A percentile compares a stretch with the other conserved stretches of the same genome.
These are phyloP conservation scores for Ceratina australensis DNA, from an alignment of 1,140 invertebrate genomes.

Conservation along the genomic window DNA sequence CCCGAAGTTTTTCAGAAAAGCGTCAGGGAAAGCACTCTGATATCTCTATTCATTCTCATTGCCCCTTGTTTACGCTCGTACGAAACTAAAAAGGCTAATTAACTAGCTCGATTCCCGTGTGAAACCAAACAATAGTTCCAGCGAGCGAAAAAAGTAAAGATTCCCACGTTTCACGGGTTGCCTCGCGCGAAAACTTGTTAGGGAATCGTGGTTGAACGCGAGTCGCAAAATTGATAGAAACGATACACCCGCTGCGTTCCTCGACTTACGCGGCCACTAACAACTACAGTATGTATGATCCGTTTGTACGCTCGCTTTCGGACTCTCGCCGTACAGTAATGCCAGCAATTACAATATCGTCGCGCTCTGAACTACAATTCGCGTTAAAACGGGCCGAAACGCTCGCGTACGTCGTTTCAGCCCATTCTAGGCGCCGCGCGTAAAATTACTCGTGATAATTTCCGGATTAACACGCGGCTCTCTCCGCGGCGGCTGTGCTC, in stretches of 20 bases:
- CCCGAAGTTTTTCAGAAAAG: conserved; percentile 5
- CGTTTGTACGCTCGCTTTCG: too few species aligned
- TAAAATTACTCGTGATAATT: conserved; percentile 48
- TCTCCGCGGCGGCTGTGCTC: not conserved
- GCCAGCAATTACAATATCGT: too few species aligned
- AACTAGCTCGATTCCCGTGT: not conserved
- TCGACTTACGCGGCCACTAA: too few species aligned
- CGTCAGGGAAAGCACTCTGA: not conserved
- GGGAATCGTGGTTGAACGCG: too few species aligned
- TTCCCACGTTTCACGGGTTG: too few species aligned
- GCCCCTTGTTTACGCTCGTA: not conserved
- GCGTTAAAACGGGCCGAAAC: conserved; percentile 7
- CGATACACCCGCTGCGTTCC: too few species aligned
- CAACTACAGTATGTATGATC: too few species aligned
- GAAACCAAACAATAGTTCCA: too few species aligned
- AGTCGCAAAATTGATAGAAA: too few species aligned
- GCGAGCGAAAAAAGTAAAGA: not conserved
- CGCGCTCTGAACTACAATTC: not conserved
- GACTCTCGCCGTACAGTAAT: too few species aligned
- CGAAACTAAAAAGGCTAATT: not conserved
- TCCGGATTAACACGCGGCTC: conserved; percentile 37
- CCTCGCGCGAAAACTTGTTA: too few species aligned
- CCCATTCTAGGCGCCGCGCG: conserved; percentile 7
- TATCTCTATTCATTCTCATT: conserved; percentile 15
- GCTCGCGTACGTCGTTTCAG: not conserved